Evolutionary conservation across 1,140 invertebrate genomes (phyloP).

Genomic region (Armadillidium nasatum): DNA sequence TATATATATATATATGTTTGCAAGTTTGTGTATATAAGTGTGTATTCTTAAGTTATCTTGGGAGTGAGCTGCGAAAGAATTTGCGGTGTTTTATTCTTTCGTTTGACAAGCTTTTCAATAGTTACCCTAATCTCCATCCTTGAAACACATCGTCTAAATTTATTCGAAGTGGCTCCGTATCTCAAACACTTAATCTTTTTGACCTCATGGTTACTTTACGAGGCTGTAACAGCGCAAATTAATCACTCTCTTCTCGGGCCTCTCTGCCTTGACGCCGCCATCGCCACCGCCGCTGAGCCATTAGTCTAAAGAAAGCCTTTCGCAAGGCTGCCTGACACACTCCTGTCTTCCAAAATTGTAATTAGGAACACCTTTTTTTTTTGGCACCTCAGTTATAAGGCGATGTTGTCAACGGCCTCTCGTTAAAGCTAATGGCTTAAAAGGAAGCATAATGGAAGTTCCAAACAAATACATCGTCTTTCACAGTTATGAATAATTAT

Average conservation of each 20-base stretch:
- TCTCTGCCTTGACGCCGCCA: not conserved
- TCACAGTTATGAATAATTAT: constrained; percentile 1
- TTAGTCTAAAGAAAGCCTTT: not conserved
- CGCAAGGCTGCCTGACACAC: not conserved
- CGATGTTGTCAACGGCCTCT: not conserved
- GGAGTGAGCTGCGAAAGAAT: too few relatives aligned
- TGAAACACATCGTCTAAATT: not conserved
- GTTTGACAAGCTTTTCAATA: not conserved
- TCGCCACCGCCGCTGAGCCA: not conserved
- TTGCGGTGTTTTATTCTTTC: too few relatives aligned
- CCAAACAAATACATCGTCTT: not conserved
- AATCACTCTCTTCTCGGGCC: not conserved
- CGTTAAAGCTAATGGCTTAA: not conserved
- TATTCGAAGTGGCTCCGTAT: not conserved
- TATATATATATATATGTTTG: too few relatives aligned
- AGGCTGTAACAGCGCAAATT: not conserved
- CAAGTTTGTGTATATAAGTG: too few relatives aligned
- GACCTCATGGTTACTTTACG: constrained; percentile 1
- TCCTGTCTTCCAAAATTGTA: constrained; percentile 3
- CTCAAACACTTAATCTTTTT: constrained; percentile 5
- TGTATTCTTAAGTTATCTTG: too few relatives aligned
- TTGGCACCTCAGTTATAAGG: not conserved
- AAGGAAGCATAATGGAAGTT: constrained; percentile 2
- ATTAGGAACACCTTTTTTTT: constrained; percentile 5
- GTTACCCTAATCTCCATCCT: not conserved